Evolutionary conservation across 2,888 invertebrate genomes (phyloP).

Genomic region (Junonia oenone): DNA sequence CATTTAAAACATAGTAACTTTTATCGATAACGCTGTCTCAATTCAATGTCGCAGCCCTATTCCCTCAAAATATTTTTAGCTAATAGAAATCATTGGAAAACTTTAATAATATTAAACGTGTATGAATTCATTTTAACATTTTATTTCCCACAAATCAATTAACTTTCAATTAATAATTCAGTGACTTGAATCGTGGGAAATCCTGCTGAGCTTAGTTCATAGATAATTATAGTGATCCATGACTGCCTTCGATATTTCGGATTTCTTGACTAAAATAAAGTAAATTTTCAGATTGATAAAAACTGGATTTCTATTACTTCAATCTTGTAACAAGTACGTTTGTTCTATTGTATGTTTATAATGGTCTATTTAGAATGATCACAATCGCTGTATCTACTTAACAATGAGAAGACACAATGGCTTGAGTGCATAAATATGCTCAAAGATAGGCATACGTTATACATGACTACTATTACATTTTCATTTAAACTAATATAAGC

Average conservation of each 20-base stretch:
- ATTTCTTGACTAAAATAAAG: neutral
- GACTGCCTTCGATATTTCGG: neutral
- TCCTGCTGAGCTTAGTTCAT: conserved; percentile 8
- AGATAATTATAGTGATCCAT: neutral
- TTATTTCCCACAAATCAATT: conserved; percentile 6
- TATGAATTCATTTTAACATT: neutral
- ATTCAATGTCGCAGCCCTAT: neutral
- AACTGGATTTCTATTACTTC: neutral
- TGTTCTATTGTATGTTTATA: neutral
- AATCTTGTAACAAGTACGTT: neutral
- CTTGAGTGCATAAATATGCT: neutral
- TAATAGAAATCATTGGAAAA: neutral
- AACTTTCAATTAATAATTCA: conserved; percentile 7
- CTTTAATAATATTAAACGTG: neutral
- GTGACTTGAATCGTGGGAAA: conserved; percentile 23
- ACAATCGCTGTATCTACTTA: neutral
- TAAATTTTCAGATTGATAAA: neutral
- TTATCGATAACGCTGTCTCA: neutral
- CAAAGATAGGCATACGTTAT: neutral
- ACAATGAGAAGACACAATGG: neutral
- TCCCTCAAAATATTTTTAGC: neutral
- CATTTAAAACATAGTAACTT: neutral
- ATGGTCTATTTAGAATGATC: neutral
- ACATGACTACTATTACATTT: neutral
- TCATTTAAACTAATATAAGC: neutral